These are phyloP conservation scores for Phenganax subtilis DNA, from an alignment of 92 coral and sea anemone genomes.

Conservation along the genomic window DNA sequence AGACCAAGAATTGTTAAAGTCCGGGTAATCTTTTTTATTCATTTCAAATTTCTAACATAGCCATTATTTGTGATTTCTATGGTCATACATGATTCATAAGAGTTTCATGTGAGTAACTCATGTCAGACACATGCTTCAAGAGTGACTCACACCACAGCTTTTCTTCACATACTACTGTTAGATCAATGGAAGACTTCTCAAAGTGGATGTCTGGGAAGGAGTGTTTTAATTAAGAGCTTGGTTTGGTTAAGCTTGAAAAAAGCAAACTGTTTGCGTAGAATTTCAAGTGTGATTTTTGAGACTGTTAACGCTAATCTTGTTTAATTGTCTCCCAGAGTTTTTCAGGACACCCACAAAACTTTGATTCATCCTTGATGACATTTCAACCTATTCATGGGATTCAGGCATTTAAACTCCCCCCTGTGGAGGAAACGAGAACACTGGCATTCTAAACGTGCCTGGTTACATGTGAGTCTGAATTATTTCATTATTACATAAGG, in stretches of 20 bases:
- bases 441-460: slow-evolving; percentile 16
- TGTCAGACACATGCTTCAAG: too few relatives aligned
- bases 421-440: slow-evolving; percentile 92
- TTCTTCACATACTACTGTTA: too few relatives aligned
- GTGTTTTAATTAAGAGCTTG: too few relatives aligned
- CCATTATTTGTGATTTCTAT: not conserved
- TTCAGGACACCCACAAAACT: slow-evolving; percentile 47
- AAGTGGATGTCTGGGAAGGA: too few relatives aligned
- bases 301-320: not conserved
- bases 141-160: too few relatives aligned
- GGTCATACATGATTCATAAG: not conserved
- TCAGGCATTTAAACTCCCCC: slow-evolving; percentile 75
- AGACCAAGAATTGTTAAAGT: slow-evolving; percentile 81
- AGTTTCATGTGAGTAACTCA: too few relatives aligned
- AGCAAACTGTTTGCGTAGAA: not conserved
- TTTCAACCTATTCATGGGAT: slow-evolving; percentile 82
- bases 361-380: slow-evolving; percentile 67
- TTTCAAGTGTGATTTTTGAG: not conserved
- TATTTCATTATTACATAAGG: not conserved
- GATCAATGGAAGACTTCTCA: too few relatives aligned
- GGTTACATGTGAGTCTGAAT: not conserved
- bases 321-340: slow-evolving; percentile 55
- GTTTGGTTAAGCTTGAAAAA: not conserved
- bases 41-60: not conserved
- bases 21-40: slow-evolving; percentile 55